phyloP scores from a whole-genome alignment of 2,797 vertebrate genomes.

The Pangasius macronema region DNA sequence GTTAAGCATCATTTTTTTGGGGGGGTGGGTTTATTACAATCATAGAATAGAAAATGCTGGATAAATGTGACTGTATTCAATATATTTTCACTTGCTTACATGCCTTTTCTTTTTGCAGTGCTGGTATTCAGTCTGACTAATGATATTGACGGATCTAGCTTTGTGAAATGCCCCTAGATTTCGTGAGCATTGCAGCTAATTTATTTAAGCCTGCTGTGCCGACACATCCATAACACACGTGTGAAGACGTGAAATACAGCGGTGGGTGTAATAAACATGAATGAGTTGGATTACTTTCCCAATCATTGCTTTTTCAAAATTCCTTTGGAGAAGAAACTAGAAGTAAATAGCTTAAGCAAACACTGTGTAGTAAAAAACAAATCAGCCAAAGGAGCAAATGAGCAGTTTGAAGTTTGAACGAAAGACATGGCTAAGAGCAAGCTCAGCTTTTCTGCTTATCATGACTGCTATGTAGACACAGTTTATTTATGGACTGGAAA shows the following conservation, averaged over 20 bases:
- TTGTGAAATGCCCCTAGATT: neutral
- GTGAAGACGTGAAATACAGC: neutral
- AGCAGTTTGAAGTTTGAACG: neutral
- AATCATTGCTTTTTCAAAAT: neutral
- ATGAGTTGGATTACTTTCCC: neutral
- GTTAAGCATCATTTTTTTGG: no score
- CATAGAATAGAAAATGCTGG: neutral
- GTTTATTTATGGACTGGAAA: neutral
- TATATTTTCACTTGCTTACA: neutral
- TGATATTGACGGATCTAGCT: neutral
- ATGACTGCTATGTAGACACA: neutral
- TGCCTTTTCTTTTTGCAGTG: neutral
- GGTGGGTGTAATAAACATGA: neutral
- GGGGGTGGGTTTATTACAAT: neutral
- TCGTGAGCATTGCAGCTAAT: neutral
- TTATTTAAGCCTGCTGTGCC: neutral
- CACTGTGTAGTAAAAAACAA: neutral
- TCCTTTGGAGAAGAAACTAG: neutral
- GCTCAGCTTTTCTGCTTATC: no score
- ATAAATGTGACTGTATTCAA: neutral
- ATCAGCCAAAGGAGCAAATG: neutral
- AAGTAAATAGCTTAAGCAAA: neutral
- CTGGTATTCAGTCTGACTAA: neutral
- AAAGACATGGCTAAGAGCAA: neutral
- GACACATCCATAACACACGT: neutral